A percentile compares a stretch with the other conserved stretches of the same genome.
Evolutionary conservation across 2,888 invertebrate genomes (phyloP).

Genomic region (Aricia artaxerxes): DNA sequence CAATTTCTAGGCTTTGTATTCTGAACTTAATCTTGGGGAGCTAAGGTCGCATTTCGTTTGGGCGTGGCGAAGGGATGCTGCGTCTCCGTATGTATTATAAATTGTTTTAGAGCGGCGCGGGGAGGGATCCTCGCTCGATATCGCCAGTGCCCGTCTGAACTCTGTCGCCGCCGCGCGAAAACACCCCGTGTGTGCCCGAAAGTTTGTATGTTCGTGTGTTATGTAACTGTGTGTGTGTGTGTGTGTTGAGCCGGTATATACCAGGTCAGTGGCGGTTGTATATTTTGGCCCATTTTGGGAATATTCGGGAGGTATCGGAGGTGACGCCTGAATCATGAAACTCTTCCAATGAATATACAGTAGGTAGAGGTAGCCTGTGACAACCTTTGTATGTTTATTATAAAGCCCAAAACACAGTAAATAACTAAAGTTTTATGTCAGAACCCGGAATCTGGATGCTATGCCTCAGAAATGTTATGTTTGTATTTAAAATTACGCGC

Average conservation of each 20-base stretch:
- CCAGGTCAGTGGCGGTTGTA: conserved; percentile 4
- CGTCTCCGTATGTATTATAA: conserved; percentile 80
- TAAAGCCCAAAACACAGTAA: not conserved
- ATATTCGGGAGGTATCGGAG: not conserved
- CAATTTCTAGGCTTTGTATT: conserved; percentile 52
- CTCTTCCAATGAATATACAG: not conserved
- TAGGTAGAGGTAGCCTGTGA: not conserved
- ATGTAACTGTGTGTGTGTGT: conserved; percentile 41
- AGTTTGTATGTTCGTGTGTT: conserved; percentile 45
- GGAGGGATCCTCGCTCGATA: conserved; percentile 69
- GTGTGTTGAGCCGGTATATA: conserved; percentile 34
- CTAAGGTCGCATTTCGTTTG: conserved; percentile 48
- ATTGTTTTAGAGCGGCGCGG: conserved; percentile 78
- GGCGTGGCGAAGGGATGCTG: conserved; percentile 68
- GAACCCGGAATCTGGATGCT: not conserved
- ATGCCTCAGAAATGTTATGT: not conserved
- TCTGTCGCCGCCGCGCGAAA: conserved; percentile 51
- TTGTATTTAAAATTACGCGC: not conserved
- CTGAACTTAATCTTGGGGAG: conserved; percentile 46
- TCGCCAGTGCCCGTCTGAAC: conserved; percentile 64
- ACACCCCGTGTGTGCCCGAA: conserved; percentile 40
- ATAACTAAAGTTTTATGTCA: not conserved
- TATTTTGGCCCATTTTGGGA: not conserved
- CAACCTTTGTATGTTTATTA: not conserved
- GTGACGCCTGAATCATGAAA: not conserved